Percentiles rank a stretch among this genome's conserved stretches.
These are phyloP conservation scores for Drosophila antonietae DNA, from an alignment of 2,888 invertebrate species.

Conservation along the genomic window DNA sequence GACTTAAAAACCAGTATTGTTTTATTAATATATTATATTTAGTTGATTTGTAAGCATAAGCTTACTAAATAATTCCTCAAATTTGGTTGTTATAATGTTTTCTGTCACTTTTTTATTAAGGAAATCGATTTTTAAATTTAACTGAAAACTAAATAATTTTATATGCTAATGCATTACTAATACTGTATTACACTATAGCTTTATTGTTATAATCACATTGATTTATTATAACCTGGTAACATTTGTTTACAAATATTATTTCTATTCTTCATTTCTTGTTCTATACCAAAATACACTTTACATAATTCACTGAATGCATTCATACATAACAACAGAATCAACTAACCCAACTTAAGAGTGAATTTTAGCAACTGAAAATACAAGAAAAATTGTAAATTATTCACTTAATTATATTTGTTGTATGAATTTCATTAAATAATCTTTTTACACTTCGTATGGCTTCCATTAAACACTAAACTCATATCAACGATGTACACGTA, in stretches of 20 bases:
- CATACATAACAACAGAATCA: slow-evolving; percentile 24
- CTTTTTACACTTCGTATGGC: slow-evolving; percentile 26
- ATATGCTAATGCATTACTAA: not conserved
- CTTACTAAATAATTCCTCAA: too few species aligned
- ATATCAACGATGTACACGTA: not conserved
- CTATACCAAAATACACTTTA: slow-evolving; percentile 60
- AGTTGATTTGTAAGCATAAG: not conserved
- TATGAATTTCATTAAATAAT: slow-evolving; percentile 21
- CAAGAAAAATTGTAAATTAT: slow-evolving; percentile 8
- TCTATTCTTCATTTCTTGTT: not conserved
- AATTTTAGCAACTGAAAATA: slow-evolving; percentile 48
- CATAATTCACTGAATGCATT: slow-evolving; percentile 65
- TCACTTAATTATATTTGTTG: slow-evolving; percentile 6
- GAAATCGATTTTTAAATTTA: too few species aligned
- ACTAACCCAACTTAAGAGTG: slow-evolving; percentile 11
- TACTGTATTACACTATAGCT: not conserved
- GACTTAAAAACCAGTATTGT: slow-evolving; percentile 11
- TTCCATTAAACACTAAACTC: not conserved
- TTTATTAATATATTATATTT: slow-evolving; percentile 29
- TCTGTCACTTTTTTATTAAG: not conserved
- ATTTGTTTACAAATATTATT: not conserved
- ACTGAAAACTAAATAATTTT: not conserved
- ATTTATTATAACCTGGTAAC: too few species aligned
- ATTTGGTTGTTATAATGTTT: not conserved
- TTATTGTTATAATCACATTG: not conserved